Conservation (phyloP, 2,113 vertebrate species). For the Pardalotus punctatus region DNA sequence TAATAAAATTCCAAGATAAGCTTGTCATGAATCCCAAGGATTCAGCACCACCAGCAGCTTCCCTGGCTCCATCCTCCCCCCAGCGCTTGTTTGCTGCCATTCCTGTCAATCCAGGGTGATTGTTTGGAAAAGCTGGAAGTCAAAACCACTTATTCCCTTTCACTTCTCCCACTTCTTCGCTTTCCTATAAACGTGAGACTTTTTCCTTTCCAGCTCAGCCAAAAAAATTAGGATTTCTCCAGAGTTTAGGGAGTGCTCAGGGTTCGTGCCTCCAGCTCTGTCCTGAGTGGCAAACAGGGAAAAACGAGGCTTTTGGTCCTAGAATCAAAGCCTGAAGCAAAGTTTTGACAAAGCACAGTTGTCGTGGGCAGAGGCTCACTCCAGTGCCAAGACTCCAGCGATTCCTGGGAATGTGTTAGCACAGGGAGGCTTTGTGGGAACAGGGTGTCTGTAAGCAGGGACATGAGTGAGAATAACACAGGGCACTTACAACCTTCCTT, state of each 20-base stretch:
- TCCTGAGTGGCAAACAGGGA: not conserved
- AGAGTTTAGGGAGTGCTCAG: accelerated
- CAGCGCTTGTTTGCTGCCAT: not conserved
- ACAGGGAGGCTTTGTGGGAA: not conserved
- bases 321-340: not conserved
- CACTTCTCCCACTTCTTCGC: not conserved
- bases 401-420: not conserved
- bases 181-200: accelerated
- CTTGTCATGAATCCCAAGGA: not conserved
- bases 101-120: not conserved
- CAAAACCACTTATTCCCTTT: not conserved
- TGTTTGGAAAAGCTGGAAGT: not conserved
- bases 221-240: not conserved
- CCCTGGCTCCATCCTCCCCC: not conserved
- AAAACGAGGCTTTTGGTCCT: not conserved
- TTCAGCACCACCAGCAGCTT: not conserved
- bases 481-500: accelerated
- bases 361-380: not conserved
- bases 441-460: not conserved
- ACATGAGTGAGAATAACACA: not conserved
- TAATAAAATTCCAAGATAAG: not conserved
- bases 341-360: not conserved
- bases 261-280: not conserved
- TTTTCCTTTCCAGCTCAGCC: not conserved
- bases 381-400: accelerated